Percentiles rank a stretch among this genome's conserved stretches.
Conservation (phyloP, 2,888 invertebrate genomes). For the Drosophila infuscata region DNA sequence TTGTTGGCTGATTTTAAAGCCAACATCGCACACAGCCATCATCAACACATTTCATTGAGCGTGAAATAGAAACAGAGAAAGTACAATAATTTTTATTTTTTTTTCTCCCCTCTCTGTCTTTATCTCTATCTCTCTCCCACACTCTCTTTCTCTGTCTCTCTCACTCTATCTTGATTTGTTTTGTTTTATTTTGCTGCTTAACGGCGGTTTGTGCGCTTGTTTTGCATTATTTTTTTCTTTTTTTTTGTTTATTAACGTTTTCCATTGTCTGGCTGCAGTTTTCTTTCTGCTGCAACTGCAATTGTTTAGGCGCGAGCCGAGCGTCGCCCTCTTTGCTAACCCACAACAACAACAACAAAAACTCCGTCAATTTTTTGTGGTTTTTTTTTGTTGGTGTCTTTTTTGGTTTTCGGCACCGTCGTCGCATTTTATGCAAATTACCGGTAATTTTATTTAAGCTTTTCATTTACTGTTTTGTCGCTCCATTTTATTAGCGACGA, state of each 20-base stretch:
- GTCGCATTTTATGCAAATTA: constrained; percentile 71
- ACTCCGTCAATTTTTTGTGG: constrained; percentile 49
- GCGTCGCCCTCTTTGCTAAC: constrained; percentile 50
- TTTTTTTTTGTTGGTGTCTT: constrained; percentile 35
- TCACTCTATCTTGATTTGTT: constrained; percentile 24
- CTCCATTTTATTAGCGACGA: constrained; percentile 62
- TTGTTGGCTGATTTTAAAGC: constrained; percentile 48
- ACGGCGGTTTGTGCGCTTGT: constrained; percentile 36
- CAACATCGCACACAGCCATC: constrained; percentile 58
- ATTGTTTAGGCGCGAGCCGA: constrained; percentile 54
- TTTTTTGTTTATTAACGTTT: constrained; percentile 60
- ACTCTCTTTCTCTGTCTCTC: constrained; percentile 7
- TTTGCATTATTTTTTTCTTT: constrained; percentile 24
- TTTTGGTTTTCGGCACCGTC: constrained; percentile 39
- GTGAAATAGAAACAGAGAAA: constrained; percentile 84
- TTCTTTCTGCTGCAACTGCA: constrained; percentile 64
- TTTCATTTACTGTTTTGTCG: constrained; percentile 75
- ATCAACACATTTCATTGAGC: constrained; percentile 83
- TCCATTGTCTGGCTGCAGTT: constrained; percentile 72
- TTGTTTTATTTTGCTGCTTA: constrained; percentile 52
- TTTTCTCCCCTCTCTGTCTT: constrained; percentile 16
- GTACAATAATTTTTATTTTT: constrained; percentile 69
- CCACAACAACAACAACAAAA: constrained; percentile 21
- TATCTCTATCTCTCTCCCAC: constrained; percentile 10
- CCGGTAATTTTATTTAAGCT: constrained; percentile 68